Conservation (phyloP, 2,888 invertebrate species). For the Amphipoea oculea region DNA sequence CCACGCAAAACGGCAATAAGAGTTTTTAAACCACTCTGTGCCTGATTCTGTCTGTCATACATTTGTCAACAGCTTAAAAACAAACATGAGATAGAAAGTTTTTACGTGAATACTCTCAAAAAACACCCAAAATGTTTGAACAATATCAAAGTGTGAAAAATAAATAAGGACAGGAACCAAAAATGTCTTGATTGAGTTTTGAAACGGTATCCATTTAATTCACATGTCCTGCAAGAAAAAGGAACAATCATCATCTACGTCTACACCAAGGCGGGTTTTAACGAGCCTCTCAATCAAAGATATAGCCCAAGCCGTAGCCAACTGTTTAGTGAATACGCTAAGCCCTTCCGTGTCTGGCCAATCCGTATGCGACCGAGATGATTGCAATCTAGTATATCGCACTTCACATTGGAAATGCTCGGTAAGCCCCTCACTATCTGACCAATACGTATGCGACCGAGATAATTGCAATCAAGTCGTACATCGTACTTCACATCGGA, state of each 20-base stretch:
- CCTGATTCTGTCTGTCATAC: slow-evolving; percentile 12
- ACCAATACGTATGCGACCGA: not conserved
- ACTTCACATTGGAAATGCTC: not conserved
- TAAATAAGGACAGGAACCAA: not conserved
- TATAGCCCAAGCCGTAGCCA: not conserved
- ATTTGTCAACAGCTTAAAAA: slow-evolving; percentile 17
- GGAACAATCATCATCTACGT: not conserved
- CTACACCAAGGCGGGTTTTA: slow-evolving; percentile 10
- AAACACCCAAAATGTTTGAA: slow-evolving; percentile 8
- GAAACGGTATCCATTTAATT: not conserved
- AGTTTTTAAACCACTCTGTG: not conserved
- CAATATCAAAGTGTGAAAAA: not conserved
- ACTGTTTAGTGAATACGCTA: not conserved
- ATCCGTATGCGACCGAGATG: not conserved
- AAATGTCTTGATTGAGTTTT: slow-evolving; percentile 14
- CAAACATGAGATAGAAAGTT: not conserved
- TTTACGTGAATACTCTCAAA: not conserved
- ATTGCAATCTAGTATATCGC: slow-evolving; percentile 5
- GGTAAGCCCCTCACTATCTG: not conserved
- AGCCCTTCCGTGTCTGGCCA: not conserved
- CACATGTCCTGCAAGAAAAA: slow-evolving; percentile 35
- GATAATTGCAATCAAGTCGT: not conserved
- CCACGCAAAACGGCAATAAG: no score
- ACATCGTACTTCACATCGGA: not conserved
- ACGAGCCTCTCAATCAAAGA: slow-evolving; percentile 9